These are phyloP conservation scores for Tolmerus cingulatus DNA, from an alignment of 2,888 invertebrate species.

Conservation along the genomic window DNA sequence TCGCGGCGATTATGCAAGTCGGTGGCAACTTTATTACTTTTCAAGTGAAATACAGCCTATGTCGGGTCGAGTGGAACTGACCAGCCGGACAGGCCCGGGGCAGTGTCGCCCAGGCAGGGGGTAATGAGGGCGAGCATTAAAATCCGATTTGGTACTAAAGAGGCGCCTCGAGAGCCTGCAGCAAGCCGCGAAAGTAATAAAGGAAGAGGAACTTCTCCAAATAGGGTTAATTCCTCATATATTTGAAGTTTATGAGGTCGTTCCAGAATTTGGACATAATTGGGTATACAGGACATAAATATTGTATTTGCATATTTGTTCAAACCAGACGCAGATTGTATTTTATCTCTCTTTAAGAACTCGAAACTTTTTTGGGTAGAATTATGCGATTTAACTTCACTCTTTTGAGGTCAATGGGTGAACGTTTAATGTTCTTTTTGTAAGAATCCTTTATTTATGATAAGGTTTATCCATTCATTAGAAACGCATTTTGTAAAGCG, in stretches of 20 bases:
- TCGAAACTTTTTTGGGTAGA: neutral
- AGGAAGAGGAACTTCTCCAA: neutral
- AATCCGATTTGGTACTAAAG: neutral
- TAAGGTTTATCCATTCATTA: too few species aligned
- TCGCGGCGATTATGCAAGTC: conserved; percentile 6
- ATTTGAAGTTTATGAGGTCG: neutral
- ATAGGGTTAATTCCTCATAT: neutral
- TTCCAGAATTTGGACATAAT: neutral
- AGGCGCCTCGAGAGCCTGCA: neutral
- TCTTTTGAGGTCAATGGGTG: too few species aligned
- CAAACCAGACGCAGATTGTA: neutral
- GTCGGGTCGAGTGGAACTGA: neutral
- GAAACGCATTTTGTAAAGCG: too few species aligned
- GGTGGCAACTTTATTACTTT: conserved; percentile 17
- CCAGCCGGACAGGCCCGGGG: neutral
- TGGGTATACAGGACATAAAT: neutral
- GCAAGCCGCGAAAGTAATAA: neutral
- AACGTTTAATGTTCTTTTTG: too few species aligned
- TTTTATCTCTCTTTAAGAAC: neutral
- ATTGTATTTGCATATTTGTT: neutral
- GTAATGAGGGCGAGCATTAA: neutral
- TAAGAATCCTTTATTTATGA: too few species aligned
- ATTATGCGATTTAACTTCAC: neutral
- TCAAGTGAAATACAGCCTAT: neutral
- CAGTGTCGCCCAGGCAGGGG: neutral